phyloP scores from a whole-genome alignment of 2,797 vertebrate species.

The Propithecus perrieri region DNA sequence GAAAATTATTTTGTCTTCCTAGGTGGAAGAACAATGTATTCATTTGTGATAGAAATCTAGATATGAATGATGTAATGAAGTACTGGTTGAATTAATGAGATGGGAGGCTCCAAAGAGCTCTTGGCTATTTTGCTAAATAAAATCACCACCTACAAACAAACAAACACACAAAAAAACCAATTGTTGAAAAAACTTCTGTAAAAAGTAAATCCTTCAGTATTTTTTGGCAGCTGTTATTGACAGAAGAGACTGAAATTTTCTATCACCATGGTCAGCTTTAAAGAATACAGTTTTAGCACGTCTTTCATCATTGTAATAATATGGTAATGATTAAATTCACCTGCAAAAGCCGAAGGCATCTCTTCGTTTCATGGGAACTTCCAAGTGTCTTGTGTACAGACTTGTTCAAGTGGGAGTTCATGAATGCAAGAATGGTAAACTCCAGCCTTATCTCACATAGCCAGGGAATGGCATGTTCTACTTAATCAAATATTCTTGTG shows the following conservation, averaged over 20 bases:
- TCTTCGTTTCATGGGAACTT: conserved; percentile 72
- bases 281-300: conserved; percentile 57
- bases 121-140: conserved; percentile 69
- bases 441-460: conserved; percentile 42
- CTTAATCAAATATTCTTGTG: conserved; percentile 38
- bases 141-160: conserved; percentile 45
- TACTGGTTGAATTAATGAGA: conserved; percentile 68
- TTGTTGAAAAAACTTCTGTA: conserved; percentile 55
- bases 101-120: conserved; percentile 58
- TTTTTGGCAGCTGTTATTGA: conserved; percentile 59
- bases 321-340: conserved; percentile 76
- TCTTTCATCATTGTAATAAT: conserved; percentile 71
- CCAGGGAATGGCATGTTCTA: conserved; percentile 59
- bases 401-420: conserved; percentile 67
- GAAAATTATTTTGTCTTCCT: conserved; percentile 44
- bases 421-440: conserved; percentile 30
- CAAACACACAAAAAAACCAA: conserved; percentile 19
- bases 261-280: conserved; percentile 60
- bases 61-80: conserved; percentile 64
- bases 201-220: conserved; percentile 60
- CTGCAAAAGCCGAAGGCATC: conserved; percentile 49
- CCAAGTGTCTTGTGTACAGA: conserved; percentile 68
- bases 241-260: conserved; percentile 67
- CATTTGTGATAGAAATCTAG: conserved; percentile 68
- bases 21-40: conserved; percentile 61